Conservation (phyloP, 2,113 vertebrate genomes). For the Perccottus glenii region DNA sequence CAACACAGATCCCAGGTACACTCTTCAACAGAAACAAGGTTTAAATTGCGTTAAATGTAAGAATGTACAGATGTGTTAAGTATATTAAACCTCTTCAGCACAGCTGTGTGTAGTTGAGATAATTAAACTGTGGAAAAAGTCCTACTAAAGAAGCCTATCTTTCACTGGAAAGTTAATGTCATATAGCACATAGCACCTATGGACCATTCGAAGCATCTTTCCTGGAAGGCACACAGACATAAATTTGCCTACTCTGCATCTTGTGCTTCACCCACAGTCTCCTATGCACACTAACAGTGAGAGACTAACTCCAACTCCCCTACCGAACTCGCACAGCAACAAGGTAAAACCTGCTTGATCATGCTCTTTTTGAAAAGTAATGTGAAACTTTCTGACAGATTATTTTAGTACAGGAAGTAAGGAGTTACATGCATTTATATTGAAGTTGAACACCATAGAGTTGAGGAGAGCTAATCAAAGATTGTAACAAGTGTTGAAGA, state of each 20-base stretch:
- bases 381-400: background rate
- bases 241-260: constrained; percentile 28
- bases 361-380: background rate
- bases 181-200: constrained; percentile 4
- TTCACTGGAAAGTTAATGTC: background rate
- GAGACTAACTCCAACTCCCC: constrained; percentile 41
- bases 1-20: constrained; percentile 86
- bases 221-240: constrained; percentile 16
- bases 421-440: background rate
- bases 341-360: constrained; percentile 58
- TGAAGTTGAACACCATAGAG: too few species aligned
- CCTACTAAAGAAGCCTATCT: too few species aligned
- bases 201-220: constrained; percentile 8
- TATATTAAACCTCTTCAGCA: background rate
- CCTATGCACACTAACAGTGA: constrained; percentile 51
- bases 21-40: constrained; percentile 13
- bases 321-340: constrained; percentile 51
- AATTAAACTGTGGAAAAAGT: too few species aligned
- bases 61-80: too few species aligned
- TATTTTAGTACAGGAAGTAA: constrained; percentile 4
- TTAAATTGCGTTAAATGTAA: too few species aligned
- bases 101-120: constrained; percentile 5
- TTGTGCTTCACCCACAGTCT: constrained; percentile 58
- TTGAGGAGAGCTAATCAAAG: too few species aligned
- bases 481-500: too few species aligned